Evolutionary conservation across 2,113 vertebrate species (phyloP).

Genomic region (Clarias batrachus): DNA sequence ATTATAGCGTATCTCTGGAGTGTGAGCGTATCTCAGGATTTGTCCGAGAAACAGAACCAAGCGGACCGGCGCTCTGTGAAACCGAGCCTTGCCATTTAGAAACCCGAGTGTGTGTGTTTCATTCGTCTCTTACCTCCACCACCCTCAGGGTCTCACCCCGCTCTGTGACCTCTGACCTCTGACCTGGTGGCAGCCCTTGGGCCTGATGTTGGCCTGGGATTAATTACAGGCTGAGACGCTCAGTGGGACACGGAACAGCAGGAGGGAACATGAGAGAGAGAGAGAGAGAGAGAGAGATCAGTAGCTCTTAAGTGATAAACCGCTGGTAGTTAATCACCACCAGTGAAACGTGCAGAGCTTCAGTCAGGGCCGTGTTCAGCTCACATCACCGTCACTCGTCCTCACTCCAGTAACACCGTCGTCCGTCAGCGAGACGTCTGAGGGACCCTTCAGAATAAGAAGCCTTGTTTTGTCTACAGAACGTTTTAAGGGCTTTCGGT

Average conservation of each 20-base stretch:
- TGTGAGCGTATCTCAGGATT: not conserved
- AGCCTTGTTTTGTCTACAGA: not conserved
- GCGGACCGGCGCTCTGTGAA: not conserved
- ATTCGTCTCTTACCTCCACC: constrained; percentile 33
- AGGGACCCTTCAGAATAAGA: not conserved
- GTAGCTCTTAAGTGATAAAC: not conserved
- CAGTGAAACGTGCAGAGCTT: not conserved
- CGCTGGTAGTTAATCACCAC: not conserved
- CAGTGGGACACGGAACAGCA: not conserved
- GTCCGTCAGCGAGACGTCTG: not conserved
- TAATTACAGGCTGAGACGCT: constrained; percentile 43
- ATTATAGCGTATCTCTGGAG: not conserved
- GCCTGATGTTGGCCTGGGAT: constrained; percentile 43
- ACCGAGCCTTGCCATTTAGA: not conserved
- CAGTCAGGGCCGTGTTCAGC: not conserved
- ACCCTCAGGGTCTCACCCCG: constrained; percentile 22
- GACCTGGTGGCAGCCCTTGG: constrained; percentile 33
- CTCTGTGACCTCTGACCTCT: constrained; percentile 36
- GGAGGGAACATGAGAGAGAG: constrained; percentile 13
- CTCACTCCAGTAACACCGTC: not conserved
- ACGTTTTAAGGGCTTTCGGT: not conserved
- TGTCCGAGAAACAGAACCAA: not conserved
- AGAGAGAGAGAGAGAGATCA: not conserved
- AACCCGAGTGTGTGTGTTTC: constrained; percentile 40
- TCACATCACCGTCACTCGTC: not conserved